Conservation (phyloP, 1,140 invertebrate species). For the Phortica variegata region DNA sequence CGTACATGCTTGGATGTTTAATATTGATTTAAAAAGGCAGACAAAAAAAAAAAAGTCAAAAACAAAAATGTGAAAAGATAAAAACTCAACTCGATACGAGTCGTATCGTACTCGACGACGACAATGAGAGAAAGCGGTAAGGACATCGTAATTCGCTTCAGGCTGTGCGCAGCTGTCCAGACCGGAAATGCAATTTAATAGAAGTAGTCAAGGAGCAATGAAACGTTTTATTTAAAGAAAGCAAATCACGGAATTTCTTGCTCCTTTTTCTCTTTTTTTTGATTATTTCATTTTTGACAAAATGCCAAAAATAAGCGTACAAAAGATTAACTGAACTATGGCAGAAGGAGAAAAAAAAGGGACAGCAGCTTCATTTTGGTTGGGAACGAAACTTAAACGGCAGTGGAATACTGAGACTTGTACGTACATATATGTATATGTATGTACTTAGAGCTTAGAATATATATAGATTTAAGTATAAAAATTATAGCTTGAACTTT, state of each 20-base stretch:
- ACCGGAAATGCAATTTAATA: slow-evolving; percentile 36
- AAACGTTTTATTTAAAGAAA: slow-evolving; percentile 25
- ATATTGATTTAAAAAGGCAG: background rate
- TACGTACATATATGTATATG: too few relatives aligned
- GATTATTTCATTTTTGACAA: background rate
- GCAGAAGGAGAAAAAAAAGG: background rate
- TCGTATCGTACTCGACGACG: background rate
- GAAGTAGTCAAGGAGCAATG: too few relatives aligned
- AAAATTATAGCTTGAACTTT: background rate
- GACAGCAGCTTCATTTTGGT: background rate
- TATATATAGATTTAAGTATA: background rate
- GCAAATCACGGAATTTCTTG: background rate
- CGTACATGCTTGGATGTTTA: background rate
- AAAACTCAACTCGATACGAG: background rate
- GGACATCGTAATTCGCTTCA: background rate
- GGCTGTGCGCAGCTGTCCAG: background rate
- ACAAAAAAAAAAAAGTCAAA: background rate
- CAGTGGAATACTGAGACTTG: too few relatives aligned
- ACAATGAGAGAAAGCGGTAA: background rate
- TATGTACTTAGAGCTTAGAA: too few relatives aligned
- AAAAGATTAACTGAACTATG: background rate
- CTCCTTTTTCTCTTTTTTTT: slow-evolving; percentile 1
- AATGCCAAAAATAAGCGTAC: background rate
- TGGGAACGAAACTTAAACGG: too few relatives aligned
- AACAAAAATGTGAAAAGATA: slow-evolving; percentile 4